phyloP scores from a whole-genome alignment of 2,797 vertebrate genomes.

The Rhabdophis nuchalis region DNA sequence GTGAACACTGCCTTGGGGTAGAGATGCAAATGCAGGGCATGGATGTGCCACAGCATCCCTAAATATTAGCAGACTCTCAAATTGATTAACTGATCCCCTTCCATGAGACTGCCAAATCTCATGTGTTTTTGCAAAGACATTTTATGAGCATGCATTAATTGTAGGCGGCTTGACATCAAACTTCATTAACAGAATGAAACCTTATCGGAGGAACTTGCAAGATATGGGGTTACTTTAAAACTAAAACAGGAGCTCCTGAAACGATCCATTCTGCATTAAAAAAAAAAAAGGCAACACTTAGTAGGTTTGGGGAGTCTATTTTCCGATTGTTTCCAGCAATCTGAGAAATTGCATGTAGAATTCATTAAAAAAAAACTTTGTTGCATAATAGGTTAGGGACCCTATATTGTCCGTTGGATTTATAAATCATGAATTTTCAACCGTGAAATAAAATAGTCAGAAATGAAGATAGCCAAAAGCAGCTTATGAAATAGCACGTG shows the following conservation, averaged over 20 bases:
- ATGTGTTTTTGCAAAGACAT: background rate
- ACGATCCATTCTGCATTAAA: background rate
- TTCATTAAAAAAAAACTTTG: too few relatives aligned
- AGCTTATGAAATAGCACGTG: background rate
- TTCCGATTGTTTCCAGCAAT: background rate
- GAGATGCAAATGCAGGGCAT: background rate
- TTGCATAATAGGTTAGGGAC: background rate
- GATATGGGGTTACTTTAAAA: background rate
- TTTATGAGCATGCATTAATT: background rate
- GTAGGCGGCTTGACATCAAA: background rate
- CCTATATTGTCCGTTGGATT: too few relatives aligned
- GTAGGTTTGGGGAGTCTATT: background rate
- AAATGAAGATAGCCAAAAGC: background rate
- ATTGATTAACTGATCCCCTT: background rate
- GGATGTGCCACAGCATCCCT: background rate
- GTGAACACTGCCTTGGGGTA: background rate
- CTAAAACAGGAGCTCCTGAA: background rate
- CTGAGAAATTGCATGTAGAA: background rate
- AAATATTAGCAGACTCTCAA: background rate
- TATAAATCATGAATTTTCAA: background rate
- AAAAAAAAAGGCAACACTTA: background rate
- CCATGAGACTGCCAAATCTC: background rate
- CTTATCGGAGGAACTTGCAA: background rate
- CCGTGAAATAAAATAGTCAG: background rate
- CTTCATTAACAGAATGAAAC: background rate